A percentile compares a stretch with the other conserved stretches of the same genome.
phyloP scores from a whole-genome alignment of 2,113 vertebrate species.

The Pteropus alecto region DNA sequence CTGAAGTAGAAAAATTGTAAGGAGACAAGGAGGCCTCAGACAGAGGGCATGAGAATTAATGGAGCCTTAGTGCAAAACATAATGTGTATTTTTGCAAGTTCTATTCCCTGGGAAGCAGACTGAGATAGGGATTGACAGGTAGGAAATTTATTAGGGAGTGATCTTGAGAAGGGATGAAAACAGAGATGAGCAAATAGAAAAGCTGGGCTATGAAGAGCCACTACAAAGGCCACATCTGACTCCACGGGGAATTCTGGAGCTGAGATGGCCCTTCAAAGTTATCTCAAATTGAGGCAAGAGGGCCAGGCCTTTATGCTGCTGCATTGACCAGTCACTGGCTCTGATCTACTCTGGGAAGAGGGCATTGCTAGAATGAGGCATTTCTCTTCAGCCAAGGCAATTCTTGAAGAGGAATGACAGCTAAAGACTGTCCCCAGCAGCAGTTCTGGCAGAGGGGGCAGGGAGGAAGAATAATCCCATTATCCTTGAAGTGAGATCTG shows the following conservation, averaged over 20 bases:
- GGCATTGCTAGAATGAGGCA: not conserved
- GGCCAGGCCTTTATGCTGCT: not conserved
- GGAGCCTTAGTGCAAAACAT: not conserved
- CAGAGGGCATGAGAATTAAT: not conserved
- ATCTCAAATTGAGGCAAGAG: not conserved
- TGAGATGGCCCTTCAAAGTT: not conserved
- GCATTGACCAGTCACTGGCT: not conserved
- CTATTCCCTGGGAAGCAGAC: not conserved
- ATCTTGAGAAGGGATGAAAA: not conserved
- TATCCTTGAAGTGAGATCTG: not conserved
- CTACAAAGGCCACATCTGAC: not conserved
- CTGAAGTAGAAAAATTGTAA: not conserved
- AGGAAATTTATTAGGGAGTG: not conserved
- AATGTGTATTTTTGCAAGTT: not conserved
- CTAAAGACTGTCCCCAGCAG: not conserved
- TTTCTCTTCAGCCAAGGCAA: not conserved
- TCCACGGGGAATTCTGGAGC: not conserved
- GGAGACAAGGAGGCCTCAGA: too few species aligned
- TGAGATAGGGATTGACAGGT: not conserved
- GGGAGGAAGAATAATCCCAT: not conserved
- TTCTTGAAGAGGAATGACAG: not conserved
- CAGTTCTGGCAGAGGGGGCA: not conserved
- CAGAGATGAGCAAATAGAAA: not conserved
- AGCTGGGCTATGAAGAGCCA: not conserved
- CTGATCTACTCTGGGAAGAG: not conserved